A percentile compares a stretch with the other conserved stretches of the same genome.
phyloP scores from a whole-genome alignment of 2,797 vertebrate genomes.

The Phrynocephalus vlangalii region DNA sequence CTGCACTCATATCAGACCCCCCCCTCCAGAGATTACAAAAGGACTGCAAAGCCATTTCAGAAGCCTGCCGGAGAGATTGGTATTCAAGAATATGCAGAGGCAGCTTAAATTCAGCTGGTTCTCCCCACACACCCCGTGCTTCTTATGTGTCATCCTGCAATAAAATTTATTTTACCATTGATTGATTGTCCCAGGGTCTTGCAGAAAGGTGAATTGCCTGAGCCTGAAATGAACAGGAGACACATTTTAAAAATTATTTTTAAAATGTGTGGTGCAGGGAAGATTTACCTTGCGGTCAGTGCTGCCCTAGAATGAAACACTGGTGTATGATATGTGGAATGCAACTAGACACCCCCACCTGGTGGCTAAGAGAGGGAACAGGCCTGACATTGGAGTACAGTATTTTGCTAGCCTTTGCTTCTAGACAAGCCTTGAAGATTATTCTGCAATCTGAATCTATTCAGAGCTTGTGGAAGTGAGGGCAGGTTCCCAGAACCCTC shows the following conservation, averaged over 20 bases:
- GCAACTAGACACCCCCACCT: conserved; percentile 66
- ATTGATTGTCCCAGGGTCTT: conserved; percentile 25
- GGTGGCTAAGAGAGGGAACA: conserved; percentile 49
- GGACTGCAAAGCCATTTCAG: conserved; percentile 60
- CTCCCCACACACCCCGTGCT: conserved; percentile 35
- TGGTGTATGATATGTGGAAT: not conserved
- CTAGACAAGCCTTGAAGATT: no score
- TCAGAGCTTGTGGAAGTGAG: no score
- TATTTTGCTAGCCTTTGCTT: no score
- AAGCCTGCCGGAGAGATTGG: conserved; percentile 48
- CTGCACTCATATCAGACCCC: conserved; percentile 46
- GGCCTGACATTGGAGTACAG: not conserved
- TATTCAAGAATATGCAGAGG: not conserved
- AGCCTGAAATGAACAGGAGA: conserved; percentile 36
- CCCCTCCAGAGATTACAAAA: conserved; percentile 55
- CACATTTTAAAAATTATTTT: conserved; percentile 45
- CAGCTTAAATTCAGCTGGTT: not conserved
- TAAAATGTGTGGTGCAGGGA: conserved; percentile 40
- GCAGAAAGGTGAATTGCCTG: conserved; percentile 35
- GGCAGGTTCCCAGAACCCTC: no score
- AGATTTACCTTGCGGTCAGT: conserved; percentile 61
- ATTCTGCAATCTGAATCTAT: no score
- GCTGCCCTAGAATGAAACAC: conserved; percentile 36
- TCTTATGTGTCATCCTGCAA: conserved; percentile 50
- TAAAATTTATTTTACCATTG: conserved; percentile 49